These are phyloP conservation scores for Drosophila saltans DNA, from an alignment of 1,140 invertebrate genomes.

Conservation along the genomic window DNA sequence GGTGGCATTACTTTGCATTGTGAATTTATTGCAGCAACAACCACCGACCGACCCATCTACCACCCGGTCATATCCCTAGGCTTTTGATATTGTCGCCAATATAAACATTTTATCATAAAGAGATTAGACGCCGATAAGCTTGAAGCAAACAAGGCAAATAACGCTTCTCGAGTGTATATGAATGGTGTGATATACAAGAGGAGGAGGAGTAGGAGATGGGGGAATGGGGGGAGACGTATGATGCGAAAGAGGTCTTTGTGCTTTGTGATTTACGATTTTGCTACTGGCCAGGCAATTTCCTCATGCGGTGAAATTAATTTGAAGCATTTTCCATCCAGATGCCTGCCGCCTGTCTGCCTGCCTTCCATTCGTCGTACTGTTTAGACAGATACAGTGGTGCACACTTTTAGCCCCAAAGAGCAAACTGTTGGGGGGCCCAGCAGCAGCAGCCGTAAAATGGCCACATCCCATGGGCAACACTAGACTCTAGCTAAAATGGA, in stretches of 20 bases:
- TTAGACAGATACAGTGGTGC: constrained; percentile 12
- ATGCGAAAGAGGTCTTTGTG: constrained; percentile 25
- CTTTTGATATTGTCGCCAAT: constrained; percentile 72
- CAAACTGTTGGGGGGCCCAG: constrained; percentile 51
- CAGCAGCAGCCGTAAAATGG: constrained; percentile 63
- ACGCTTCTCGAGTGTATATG: constrained; percentile 23
- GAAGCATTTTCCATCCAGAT: constrained; percentile 62
- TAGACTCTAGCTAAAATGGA: constrained; percentile 43
- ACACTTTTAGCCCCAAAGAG: constrained; percentile 30
- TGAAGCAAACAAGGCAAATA: constrained; percentile 34
- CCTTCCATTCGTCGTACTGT: too few species aligned
- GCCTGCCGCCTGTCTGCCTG: neutral
- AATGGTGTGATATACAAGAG: neutral
- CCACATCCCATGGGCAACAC: constrained; percentile 68
- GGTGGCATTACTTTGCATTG: constrained; percentile 60
- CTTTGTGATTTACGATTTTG: constrained; percentile 68
- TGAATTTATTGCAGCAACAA: constrained; percentile 70
- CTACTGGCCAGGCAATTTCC: constrained; percentile 56
- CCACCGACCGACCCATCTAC: constrained; percentile 23
- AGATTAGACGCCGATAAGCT: constrained; percentile 80
- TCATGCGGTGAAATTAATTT: constrained; percentile 78
- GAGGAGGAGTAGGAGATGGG: neutral
- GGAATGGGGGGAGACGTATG: neutral
- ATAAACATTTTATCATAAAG: constrained; percentile 82
- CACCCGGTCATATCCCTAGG: constrained; percentile 24